Evolutionary conservation across 1,140 invertebrate genomes (phyloP), one percentile per base, ranked within the genome.

Genomic region (Luehdorfia chinensis): DNA sequence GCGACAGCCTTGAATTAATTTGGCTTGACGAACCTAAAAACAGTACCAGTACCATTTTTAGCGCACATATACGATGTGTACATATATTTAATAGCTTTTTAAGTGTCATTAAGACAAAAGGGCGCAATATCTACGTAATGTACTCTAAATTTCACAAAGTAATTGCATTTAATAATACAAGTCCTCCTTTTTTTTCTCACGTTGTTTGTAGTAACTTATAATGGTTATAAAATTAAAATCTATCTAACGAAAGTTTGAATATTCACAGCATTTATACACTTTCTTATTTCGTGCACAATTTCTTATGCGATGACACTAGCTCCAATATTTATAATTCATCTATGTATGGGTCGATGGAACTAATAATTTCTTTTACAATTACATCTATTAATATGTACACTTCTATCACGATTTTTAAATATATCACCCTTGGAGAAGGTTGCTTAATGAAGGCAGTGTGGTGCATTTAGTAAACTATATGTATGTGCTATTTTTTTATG

Each of bases 391-490:
- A 33, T 32, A 33, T 50, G 11, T 23, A 36, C 32, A 43, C 37
- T 51, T 51, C 37, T 51, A 9, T 30, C 45, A 45, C 25, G 11
- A 2, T 21, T 2, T 16, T 27, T 39, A 59, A 61, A 59, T 28
- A 62, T 63, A 66, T 70, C 55, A 61, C 56, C 64, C 67, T 71
- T 71, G 61, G 32, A 63, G 66, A 56, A 64, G 69, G 60, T 71
- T 53, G 68, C 59, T 75, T 76, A 61, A 58, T 64, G 61, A 62
- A 73, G 55, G 57, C 50, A 59, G 52, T 51, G 63, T 66, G 71
- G 71, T 73, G 68, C 67, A 72, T 75, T 66, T 64, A 66, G 67
- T 72, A 66, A 70, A 62, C 34, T 68, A 14, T 66, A 59, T 72
- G 57, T 68, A 59, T 72, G 57, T 68, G 61, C 59, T 68, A 37